Conservation (phyloP, 2,113 vertebrate species). For the Sterna hirundo region DNA sequence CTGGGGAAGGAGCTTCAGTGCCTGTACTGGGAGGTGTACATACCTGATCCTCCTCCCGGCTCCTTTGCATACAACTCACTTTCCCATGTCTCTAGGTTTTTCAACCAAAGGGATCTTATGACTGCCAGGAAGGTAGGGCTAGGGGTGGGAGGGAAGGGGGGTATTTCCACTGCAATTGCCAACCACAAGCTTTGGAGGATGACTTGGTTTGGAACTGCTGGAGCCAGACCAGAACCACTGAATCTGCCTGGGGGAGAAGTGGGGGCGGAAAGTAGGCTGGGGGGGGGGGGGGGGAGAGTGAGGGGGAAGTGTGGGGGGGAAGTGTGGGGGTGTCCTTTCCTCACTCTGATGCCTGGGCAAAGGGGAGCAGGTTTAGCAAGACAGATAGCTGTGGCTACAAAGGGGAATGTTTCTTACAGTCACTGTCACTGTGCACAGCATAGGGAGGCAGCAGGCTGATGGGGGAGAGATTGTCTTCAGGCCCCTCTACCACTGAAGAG, state of each 20-base stretch:
- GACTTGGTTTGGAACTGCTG: neutral
- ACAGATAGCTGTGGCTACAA: neutral
- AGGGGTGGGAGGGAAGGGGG: no score
- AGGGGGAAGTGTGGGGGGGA: neutral
- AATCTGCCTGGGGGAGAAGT: neutral
- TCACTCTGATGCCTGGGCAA: neutral
- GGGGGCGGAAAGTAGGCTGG: neutral
- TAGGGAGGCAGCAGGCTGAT: conserved; percentile 63
- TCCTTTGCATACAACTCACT: neutral
- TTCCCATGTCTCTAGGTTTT: neutral
- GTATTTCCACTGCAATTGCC: neutral
- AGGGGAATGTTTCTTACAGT: conserved; percentile 70
- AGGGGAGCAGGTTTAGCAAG: neutral
- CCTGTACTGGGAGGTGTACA: neutral
- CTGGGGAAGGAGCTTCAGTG: neutral
- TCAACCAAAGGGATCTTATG: neutral
- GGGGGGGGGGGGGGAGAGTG: neutral
- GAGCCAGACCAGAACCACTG: neutral
- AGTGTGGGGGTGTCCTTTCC: neutral
- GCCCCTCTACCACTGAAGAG: conserved; percentile 71
- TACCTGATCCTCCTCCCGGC: neutral
- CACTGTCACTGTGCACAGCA: conserved; percentile 67
- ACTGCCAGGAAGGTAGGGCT: neutral
- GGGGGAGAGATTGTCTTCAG: conserved; percentile 70
- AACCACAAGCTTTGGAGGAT: neutral